Conservation (phyloP, 2,888 invertebrate species). For the Andrena hattorfiana region DNA sequence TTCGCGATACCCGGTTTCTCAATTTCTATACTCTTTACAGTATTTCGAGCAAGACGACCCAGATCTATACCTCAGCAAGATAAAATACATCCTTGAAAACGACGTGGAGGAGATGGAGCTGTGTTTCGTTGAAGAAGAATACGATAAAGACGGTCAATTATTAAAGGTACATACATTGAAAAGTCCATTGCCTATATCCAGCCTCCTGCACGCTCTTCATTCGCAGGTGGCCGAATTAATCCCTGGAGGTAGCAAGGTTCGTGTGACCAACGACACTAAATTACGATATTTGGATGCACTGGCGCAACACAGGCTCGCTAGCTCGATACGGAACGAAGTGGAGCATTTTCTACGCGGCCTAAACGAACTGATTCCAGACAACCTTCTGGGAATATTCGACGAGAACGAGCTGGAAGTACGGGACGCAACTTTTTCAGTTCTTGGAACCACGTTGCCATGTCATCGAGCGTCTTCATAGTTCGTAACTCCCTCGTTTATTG, state of each 20-base stretch:
- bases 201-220: not conserved
- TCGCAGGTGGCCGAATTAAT: constrained; percentile 90
- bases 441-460: no score
- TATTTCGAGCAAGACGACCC: constrained; percentile 99
- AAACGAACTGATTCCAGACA: constrained; percentile 96
- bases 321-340: constrained; percentile 92
- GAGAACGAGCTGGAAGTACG: constrained; percentile 97
- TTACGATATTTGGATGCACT: constrained; percentile 94
- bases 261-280: constrained; percentile 91
- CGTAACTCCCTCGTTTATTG: constrained; percentile 65
- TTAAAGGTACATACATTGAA: constrained; percentile 87
- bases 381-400: constrained; percentile 97
- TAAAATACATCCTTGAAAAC: constrained; percentile 96
- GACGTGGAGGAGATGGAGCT: constrained; percentile 95
- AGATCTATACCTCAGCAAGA: constrained; percentile 96
- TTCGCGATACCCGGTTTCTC: not conserved
- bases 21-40: constrained; percentile 85
- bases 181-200: no score
- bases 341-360: constrained; percentile 96
- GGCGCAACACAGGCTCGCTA: constrained; percentile 95
- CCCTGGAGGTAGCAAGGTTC: constrained; percentile 92
- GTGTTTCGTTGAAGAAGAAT: constrained; percentile 95
- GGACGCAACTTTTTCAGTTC: not conserved
- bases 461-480: not conserved
- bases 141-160: constrained; percentile 91